These are phyloP conservation scores for Cyphomyrus plagiostoma DNA, from an alignment of 2,113 vertebrate genomes.

Conservation along the genomic window DNA sequence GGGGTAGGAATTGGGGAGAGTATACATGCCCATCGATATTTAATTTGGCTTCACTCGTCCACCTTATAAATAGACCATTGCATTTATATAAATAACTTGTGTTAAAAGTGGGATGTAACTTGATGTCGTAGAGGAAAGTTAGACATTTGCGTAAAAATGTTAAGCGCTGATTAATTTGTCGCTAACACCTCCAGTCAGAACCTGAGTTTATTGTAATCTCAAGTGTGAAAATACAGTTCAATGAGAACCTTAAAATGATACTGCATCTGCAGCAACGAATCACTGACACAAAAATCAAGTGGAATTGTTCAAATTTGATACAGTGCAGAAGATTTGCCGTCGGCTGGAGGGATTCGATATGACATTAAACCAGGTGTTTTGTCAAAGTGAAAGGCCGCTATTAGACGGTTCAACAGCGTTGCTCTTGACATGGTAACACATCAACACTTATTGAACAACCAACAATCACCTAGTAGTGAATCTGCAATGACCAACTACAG, in stretches of 20 bases:
- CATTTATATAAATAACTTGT: background rate
- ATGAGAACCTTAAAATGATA: background rate
- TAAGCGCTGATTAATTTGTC: background rate
- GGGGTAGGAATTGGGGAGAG: background rate
- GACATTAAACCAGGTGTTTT: conserved; percentile 40
- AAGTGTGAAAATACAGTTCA: background rate
- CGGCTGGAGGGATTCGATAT: conserved; percentile 40
- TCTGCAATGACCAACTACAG: background rate
- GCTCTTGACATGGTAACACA: conserved; percentile 22
- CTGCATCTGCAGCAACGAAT: background rate
- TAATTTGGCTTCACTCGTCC: background rate
- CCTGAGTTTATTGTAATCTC: background rate
- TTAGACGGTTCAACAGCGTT: conserved; percentile 2
- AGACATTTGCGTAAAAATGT: background rate
- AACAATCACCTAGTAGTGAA: background rate
- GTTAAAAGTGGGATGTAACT: background rate
- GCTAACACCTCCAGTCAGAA: background rate
- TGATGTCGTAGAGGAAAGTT: background rate
- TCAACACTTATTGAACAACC: background rate
- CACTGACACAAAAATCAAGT: background rate
- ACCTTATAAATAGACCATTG: background rate
- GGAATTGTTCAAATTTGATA: conserved; percentile 29
- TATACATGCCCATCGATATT: background rate
- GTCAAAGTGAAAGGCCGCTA: conserved; percentile 28
- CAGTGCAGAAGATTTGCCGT: conserved; percentile 34